A percentile compares a stretch with the other conserved stretches of the same genome.
These are phyloP conservation scores for Nerophis lumbriciformis DNA, from an alignment of 2,113 vertebrate species.

Conservation along the genomic window DNA sequence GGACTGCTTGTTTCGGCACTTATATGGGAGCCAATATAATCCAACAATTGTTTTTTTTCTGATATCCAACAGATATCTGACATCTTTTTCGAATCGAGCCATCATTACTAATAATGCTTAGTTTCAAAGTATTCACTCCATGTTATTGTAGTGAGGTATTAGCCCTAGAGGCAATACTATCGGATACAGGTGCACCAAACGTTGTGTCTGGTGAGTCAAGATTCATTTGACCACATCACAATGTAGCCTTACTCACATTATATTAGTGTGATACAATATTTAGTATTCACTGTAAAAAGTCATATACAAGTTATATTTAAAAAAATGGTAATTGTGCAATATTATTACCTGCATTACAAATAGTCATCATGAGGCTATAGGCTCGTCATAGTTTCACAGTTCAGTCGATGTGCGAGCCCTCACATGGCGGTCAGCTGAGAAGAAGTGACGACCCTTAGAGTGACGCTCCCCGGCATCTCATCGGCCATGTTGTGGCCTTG, in stretches of 20 bases:
- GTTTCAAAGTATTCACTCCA: no score
- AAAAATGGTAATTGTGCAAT: not conserved
- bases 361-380: not conserved
- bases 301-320: not conserved
- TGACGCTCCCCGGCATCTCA: constrained; percentile 79
- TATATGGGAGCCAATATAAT: not conserved
- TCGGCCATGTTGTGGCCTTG: constrained; percentile 62
- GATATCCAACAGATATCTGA: no score
- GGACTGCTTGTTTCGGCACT: not conserved
- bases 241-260: not conserved
- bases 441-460: constrained; percentile 73
- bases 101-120: no score
- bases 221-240: not conserved
- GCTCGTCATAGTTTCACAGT: constrained; percentile 2
- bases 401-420: constrained; percentile 19
- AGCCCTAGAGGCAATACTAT: not conserved
- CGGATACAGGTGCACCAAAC: no score
- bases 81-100: no score
- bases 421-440: constrained; percentile 81
- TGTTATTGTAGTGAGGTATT: not conserved
- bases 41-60: no score
- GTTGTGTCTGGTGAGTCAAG: not conserved
- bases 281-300: not conserved
- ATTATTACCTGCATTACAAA: not conserved
- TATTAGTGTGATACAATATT: not conserved